Evolutionary conservation across 2,113 vertebrate species (phyloP), one percentile per base, ranked within the genome.

Genomic region (Phyllopteryx taeniolatus): DNA sequence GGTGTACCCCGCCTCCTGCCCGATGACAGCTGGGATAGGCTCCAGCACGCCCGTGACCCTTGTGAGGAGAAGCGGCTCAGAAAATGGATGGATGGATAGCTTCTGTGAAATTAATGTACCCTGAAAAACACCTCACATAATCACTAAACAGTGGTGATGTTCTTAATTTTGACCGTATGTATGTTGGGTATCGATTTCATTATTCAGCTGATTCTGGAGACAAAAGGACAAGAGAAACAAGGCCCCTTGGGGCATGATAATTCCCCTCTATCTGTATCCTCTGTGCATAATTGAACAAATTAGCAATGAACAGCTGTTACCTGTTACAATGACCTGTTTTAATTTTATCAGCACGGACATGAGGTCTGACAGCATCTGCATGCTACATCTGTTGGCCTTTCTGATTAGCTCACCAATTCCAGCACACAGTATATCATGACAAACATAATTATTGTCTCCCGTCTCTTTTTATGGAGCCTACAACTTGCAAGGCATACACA

Each of bases 261-360:
- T 85, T 87, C 84, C 86, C 83, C 82, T 85, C 82, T 66, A 82
- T 87, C 77, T 80, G 83, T 82, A 89, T 90, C 87, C 82, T 88
- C 83, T 83, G 81, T 71, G 79, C 83, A 80, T 91, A 91, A 93
- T 91, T 92, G 90, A 92, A 90, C 90, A 91, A 93, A 93, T 93
- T 90, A 93, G 87, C 80, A 59, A 75, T 60, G 83, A 93, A 72
- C 92, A 93, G 90, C 91, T 93, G 92, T 87, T 92, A 92, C 90
- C 91, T 92, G 91, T 91, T 93, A 86, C 90, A 92, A 92, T 91
- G 91, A 91, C 91, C 92, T 70, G 84, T 87, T 90, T 89, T 91
- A 85, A 84, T 90, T 92, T 92, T 81, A 91, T 87, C 72, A 76
- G 88, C 77, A 51, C 64, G 88, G 91, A 92, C 92, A 87, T 89